A percentile compares a stretch with the other conserved stretches of the same genome.
phyloP scores from a whole-genome alignment of 1,140 invertebrate genomes.

The Protaetia brevitarsis region DNA sequence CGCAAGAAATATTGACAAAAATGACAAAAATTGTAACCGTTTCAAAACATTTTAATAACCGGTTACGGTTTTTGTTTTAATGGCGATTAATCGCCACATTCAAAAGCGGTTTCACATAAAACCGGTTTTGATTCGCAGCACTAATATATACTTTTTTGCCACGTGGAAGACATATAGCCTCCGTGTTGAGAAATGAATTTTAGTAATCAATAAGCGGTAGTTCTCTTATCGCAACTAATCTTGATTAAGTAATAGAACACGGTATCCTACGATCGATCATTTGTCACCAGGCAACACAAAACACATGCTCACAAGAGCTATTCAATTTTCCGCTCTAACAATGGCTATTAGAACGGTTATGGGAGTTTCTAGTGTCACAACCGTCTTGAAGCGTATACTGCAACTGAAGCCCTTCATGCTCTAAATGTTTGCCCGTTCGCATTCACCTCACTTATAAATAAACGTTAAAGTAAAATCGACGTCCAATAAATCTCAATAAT shows the following conservation, averaged over 20 bases:
- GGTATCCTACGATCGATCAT: constrained; percentile 5
- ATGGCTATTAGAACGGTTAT: constrained; percentile 1
- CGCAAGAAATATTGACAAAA: too few species aligned
- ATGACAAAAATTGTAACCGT: too few species aligned
- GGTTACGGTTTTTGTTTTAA: too few species aligned
- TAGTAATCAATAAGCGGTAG: not conserved
- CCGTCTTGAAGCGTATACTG: not conserved
- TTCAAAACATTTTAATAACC: too few species aligned
- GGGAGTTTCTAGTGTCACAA: constrained; percentile 1
- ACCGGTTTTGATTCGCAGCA: too few species aligned
- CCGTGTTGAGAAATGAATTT: not conserved
- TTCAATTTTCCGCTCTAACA: not conserved
- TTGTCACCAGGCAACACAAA: not conserved
- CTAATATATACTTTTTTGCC: not conserved
- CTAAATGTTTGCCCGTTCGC: not conserved
- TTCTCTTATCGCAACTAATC: not conserved
- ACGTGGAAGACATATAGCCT: not conserved
- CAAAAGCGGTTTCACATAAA: too few species aligned
- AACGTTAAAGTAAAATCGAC: constrained; percentile 9
- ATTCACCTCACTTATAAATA: constrained; percentile 13
- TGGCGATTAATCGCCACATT: too few species aligned
- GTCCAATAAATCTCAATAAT: constrained; percentile 18
- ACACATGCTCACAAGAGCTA: not conserved
- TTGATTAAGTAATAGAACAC: constrained; percentile 3
- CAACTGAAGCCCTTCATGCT: constrained; percentile 1